Percentiles rank a stretch among this genome's conserved stretches.
Conservation (phyloP, 2,113 vertebrate species). For the Mormyrus lacerda region DNA sequence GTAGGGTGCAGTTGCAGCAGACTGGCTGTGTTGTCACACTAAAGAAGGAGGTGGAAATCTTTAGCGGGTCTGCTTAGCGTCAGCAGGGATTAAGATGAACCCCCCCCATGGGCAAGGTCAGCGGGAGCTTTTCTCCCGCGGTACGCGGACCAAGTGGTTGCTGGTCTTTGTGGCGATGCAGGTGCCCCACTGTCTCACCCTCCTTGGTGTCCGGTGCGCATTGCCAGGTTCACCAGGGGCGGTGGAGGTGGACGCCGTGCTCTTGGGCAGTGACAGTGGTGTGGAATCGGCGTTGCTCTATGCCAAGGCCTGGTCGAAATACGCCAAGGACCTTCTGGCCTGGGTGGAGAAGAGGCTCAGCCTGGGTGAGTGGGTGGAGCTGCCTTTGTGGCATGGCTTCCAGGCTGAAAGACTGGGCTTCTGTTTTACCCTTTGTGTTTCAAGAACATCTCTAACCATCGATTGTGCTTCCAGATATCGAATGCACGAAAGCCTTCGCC, state of each 20-base stretch:
- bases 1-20: neutral
- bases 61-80: constrained; percentile 56
- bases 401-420: neutral
- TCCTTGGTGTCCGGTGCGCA: constrained; percentile 44
- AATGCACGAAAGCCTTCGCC: constrained; percentile 81
- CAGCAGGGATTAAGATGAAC: constrained; percentile 55
- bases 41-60: constrained; percentile 10
- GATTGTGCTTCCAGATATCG: constrained; percentile 67
- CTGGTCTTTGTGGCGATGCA: constrained; percentile 42
- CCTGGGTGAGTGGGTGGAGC: constrained; percentile 71
- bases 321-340: constrained; percentile 88
- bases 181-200: constrained; percentile 38
- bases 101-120: constrained; percentile 38
- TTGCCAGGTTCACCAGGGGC: constrained; percentile 72
- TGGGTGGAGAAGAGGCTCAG: constrained; percentile 93
- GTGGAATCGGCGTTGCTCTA: constrained; percentile 87
- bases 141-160: constrained; percentile 36
- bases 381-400: neutral
- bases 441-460: neutral
- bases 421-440: neutral
- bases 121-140: constrained; percentile 47
- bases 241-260: constrained; percentile 74
- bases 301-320: constrained; percentile 94
- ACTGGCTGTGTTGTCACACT: neutral
- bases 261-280: constrained; percentile 75